Evolutionary conservation across 2,888 invertebrate species (phyloP).

Genomic region (Candidula unifasciata): DNA sequence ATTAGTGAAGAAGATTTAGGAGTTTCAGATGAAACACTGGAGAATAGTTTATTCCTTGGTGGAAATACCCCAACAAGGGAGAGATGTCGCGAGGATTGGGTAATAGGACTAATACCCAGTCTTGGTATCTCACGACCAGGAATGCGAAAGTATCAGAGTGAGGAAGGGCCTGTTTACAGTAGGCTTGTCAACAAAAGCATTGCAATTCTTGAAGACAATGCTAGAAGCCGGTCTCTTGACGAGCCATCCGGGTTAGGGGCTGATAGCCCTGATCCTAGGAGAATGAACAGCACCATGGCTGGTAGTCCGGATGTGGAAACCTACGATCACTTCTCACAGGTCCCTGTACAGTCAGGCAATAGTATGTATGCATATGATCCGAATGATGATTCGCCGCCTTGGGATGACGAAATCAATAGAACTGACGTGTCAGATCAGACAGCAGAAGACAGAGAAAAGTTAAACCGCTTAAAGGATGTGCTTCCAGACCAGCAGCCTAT

Average conservation of each 20-base stretch:
- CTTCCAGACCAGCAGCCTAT: conserved; percentile 38
- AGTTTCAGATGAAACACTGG: conserved; percentile 24
- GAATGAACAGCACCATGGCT: conserved; percentile 28
- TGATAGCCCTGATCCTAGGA: not conserved
- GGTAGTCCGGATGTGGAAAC: conserved; percentile 32
- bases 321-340: not conserved
- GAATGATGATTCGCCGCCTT: conserved; percentile 23
- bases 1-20: conserved; percentile 32
- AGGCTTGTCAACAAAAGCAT: not conserved
- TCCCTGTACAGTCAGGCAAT: not conserved
- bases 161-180: conserved; percentile 28
- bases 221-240: conserved; percentile 23
- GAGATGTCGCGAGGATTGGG: conserved; percentile 7
- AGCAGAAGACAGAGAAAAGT: conserved; percentile 5
- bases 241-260: not conserved
- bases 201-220: not conserved
- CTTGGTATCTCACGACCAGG: not conserved
- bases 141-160: conserved; percentile 35
- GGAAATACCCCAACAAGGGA: not conserved
- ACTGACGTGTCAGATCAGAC: not conserved
- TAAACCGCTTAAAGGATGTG: conserved; percentile 34
- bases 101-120: conserved; percentile 6
- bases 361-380: conserved; percentile 21
- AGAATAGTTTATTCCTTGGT: conserved; percentile 1
- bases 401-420: conserved; percentile 22